phyloP scores from a whole-genome alignment of 2,888 invertebrate genomes.

The Chouioia cunea region DNA sequence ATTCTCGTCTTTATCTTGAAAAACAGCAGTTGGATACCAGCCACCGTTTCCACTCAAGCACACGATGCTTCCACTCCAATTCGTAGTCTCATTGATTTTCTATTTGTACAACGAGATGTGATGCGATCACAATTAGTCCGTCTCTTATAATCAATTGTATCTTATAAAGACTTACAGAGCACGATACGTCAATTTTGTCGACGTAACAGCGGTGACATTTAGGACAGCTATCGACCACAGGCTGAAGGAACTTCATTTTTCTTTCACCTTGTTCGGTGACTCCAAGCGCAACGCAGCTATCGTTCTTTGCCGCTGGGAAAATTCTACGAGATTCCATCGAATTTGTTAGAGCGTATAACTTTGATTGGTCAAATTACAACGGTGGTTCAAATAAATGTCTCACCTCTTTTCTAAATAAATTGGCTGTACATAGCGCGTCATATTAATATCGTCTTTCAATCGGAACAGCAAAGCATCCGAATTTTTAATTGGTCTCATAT shows the following conservation, averaged over 20 bases:
- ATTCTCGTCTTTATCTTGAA: conserved; percentile 68
- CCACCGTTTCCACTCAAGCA: conserved; percentile 74
- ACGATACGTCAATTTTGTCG: conserved; percentile 27
- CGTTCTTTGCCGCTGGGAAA: conserved; percentile 62
- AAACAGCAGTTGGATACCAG: conserved; percentile 82
- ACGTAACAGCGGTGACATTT: conserved; percentile 72
- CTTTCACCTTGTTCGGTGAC: conserved; percentile 71
- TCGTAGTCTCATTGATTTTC: conserved; percentile 12
- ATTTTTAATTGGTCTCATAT: conserved; percentile 71
- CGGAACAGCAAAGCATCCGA: conserved; percentile 76
- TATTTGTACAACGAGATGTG: not conserved
- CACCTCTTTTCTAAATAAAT: conserved; percentile 71
- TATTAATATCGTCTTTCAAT: conserved; percentile 72
- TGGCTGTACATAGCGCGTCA: conserved; percentile 77
- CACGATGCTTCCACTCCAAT: conserved; percentile 78
- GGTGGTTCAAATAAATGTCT: conserved; percentile 49
- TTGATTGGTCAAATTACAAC: conserved; percentile 12
- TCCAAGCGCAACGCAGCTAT: conserved; percentile 75
- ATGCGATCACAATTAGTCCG: not conserved
- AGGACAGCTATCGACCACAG: conserved; percentile 71
- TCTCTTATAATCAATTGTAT: not conserved
- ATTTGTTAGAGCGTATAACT: not conserved
- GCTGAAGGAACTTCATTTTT: conserved; percentile 70
- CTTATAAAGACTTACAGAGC: conserved; percentile 27
- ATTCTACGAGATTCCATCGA: conserved; percentile 54